Conservation (phyloP, 1,140 invertebrate genomes). For the Helicoverpa zea region DNA sequence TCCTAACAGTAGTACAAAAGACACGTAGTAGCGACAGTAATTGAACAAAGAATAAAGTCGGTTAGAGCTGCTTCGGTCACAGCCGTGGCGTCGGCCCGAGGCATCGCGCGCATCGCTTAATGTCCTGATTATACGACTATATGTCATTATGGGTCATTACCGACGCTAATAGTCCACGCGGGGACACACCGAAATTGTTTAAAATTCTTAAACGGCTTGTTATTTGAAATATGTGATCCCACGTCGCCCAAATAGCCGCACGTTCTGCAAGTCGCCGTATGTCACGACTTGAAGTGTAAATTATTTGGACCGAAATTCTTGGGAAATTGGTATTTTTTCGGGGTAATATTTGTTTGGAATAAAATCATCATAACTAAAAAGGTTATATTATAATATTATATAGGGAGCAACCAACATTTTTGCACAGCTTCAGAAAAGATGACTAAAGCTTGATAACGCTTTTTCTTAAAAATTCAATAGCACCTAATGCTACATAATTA, state of each 20-base stretch:
- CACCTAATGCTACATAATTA: no score
- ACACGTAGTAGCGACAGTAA: conserved; percentile 17
- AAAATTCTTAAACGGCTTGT: conserved; percentile 65
- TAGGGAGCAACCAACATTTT: no score
- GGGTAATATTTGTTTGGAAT: neutral
- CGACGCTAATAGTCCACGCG: conserved; percentile 75
- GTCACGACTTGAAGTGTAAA: conserved; percentile 31
- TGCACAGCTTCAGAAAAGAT: no score
- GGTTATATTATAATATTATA: no score
- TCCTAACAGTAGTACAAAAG: neutral
- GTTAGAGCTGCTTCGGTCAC: neutral
- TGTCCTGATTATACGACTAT: conserved; percentile 69
- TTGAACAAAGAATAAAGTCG: conserved; percentile 27
- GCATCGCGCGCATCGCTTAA: conserved; percentile 64
- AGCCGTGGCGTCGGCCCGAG: conserved; percentile 52
- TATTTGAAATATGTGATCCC: conserved; percentile 72
- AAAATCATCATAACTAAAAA: no score
- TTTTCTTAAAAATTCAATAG: no score
- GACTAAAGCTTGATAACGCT: no score
- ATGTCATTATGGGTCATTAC: conserved; percentile 82
- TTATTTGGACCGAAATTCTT: conserved; percentile 27
- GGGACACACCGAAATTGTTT: conserved; percentile 76
- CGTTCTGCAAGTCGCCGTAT: conserved; percentile 24
- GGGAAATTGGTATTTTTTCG: conserved; percentile 20
- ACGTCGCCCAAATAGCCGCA: conserved; percentile 54